These are phyloP conservation scores for Oscheius sp. DNA, from an alignment of 2,888 invertebrate species.

Conservation along the genomic window DNA sequence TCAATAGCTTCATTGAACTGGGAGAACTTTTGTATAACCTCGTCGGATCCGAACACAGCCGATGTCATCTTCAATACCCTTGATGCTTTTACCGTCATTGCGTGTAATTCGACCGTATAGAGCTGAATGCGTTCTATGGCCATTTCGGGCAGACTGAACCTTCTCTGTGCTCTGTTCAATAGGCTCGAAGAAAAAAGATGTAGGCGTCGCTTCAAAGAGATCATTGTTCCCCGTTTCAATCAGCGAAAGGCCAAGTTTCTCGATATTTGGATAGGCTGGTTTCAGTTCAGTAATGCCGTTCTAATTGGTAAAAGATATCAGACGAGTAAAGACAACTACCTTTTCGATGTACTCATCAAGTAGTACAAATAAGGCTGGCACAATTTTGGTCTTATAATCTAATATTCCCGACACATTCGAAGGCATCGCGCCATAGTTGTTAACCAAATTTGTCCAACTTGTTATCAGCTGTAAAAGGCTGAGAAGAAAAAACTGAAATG, in stretches of 20 bases:
- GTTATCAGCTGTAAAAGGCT: background rate
- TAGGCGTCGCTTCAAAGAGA: background rate
- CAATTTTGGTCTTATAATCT: slow-evolving; percentile 10
- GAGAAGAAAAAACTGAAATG: background rate
- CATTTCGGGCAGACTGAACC: too few relatives aligned
- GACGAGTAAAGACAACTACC: background rate
- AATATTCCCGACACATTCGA: background rate
- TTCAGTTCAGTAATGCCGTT: background rate
- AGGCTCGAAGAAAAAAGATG: background rate
- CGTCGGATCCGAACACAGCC: background rate
- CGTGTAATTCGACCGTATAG: slow-evolving; percentile 7
- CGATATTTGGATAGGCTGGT: slow-evolving; percentile 15
- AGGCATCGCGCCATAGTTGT: background rate
- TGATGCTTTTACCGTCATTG: slow-evolving; percentile 11
- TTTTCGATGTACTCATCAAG: slow-evolving; percentile 19
- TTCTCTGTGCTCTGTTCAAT: background rate
- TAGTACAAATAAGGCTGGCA: slow-evolving; percentile 24
- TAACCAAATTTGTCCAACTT: slow-evolving; percentile 23
- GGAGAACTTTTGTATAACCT: slow-evolving; percentile 1
- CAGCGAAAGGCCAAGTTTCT: slow-evolving; percentile 11
- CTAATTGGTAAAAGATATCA: too few relatives aligned
- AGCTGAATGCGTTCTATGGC: background rate
- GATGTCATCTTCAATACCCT: slow-evolving; percentile 13
- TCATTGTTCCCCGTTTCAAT: background rate
- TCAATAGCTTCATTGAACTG: slow-evolving; percentile 17